Conservation (phyloP, 2,113 vertebrate species). For the Pogona vitticeps region DNA sequence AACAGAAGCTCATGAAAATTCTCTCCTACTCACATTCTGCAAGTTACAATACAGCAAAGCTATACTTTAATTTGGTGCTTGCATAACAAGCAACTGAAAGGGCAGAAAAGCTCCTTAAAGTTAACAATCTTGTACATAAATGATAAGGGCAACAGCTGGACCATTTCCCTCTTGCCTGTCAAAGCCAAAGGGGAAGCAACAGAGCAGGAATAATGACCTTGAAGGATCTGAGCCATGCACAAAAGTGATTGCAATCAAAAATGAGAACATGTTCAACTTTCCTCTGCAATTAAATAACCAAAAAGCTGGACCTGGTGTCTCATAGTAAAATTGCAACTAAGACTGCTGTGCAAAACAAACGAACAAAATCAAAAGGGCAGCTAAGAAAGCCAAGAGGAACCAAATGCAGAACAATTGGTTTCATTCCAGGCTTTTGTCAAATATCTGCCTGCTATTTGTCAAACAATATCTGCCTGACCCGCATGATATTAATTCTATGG, state of each 20-base stretch:
- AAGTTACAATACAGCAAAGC: neutral
- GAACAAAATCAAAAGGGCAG: neutral
- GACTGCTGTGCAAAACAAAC: neutral
- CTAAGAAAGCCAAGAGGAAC: neutral
- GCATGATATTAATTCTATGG: too few species aligned
- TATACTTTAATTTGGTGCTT: neutral
- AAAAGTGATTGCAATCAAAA: conserved; percentile 4
- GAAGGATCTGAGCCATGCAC: neutral
- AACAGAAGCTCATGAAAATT: neutral
- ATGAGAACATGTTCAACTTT: conserved; percentile 6
- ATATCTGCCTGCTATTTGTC: neutral
- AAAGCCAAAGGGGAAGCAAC: neutral
- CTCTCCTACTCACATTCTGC: conserved; percentile 9
- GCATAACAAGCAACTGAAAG: conserved; percentile 40
- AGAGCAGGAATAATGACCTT: neutral
- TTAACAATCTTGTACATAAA: conserved; percentile 43
- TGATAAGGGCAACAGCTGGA: conserved; percentile 6
- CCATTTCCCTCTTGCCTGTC: neutral
- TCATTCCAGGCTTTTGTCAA: neutral
- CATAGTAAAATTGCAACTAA: neutral
- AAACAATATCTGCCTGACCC: neutral
- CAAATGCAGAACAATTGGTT: neutral
- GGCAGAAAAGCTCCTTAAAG: neutral
- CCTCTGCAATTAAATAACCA: neutral
- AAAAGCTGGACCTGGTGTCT: neutral